Percentiles rank a stretch among this genome's conserved stretches.
phyloP scores from a whole-genome alignment of 1,140 invertebrate genomes.

The Samia ricini region DNA sequence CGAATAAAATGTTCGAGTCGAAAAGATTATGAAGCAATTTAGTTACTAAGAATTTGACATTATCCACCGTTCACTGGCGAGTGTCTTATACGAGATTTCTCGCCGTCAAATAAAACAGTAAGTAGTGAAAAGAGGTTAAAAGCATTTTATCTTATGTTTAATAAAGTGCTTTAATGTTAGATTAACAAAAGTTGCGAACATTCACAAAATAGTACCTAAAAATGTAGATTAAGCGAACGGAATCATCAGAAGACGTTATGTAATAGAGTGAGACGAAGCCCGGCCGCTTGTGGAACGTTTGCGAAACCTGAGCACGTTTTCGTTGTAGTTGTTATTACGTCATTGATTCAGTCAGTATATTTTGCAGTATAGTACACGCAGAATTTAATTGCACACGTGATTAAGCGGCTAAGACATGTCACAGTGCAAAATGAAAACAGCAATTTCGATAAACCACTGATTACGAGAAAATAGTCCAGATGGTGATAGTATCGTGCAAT shows the following conservation, averaged over 20 bases:
- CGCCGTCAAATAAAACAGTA: no score
- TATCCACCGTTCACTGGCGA: no score
- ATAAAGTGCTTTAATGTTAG: no score
- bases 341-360: conserved; percentile 6
- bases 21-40: no score
- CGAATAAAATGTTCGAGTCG: no score
- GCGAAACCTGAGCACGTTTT: conserved; percentile 17
- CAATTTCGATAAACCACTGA: neutral
- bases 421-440: neutral
- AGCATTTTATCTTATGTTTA: no score
- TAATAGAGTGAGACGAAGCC: conserved; percentile 12
- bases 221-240: conserved; percentile 3
- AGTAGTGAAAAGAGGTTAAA: no score
- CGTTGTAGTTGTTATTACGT: conserved; percentile 14
- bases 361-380: conserved; percentile 1
- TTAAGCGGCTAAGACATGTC: neutral
- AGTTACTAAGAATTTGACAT: no score
- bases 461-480: no score
- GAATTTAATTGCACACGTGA: neutral
- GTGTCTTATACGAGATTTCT: no score
- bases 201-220: neutral
- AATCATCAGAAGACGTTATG: conserved; percentile 9
- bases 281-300: conserved; percentile 7
- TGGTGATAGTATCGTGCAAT: no score
- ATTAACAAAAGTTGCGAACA: neutral